These are phyloP conservation scores for Chondrosia reniformis DNA, from an alignment of 37 sponge, comb jelly and placozoan species.

Conservation along the genomic window DNA sequence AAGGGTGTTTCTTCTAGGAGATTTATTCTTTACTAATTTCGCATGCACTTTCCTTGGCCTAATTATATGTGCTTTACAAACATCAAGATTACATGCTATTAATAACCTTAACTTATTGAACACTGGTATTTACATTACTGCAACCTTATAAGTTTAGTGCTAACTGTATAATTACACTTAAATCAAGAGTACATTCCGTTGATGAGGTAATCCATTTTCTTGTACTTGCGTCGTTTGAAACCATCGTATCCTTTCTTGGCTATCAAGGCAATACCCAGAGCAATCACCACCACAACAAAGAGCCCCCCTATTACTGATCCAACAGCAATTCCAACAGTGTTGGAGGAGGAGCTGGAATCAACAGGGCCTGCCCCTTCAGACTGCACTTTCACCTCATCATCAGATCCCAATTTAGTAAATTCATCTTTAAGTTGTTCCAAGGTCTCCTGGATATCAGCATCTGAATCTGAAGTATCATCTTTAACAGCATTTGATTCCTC, in stretches of 20 bases:
- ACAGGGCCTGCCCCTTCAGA: neutral
- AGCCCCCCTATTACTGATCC: slow-evolving; percentile 30
- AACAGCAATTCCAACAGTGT: slow-evolving; percentile 30
- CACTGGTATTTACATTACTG: neutral
- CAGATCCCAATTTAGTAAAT: neutral
- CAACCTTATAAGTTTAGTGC: neutral
- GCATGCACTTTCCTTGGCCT: no score
- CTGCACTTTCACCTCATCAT: neutral
- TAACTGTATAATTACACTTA: neutral
- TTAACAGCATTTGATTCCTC: no score
- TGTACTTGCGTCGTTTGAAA: slow-evolving; percentile 32
- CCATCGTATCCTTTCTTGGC: slow-evolving; percentile 14
- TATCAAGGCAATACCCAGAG: slow-evolving; percentile 30
- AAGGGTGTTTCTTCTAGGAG: no score
- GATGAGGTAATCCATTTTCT: slow-evolving; percentile 77
- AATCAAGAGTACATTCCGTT: slow-evolving; percentile 80
- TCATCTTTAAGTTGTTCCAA: neutral
- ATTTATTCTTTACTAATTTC: no score
- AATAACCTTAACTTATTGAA: no score
- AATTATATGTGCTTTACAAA: no score
- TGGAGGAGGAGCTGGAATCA: neutral
- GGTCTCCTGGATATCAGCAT: neutral
- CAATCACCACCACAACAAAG: slow-evolving; percentile 24
- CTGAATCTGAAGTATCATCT: neutral
- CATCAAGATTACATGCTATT: no score